Conservation (phyloP, 2,888 invertebrate species). For the Hyppa rectilinea region DNA sequence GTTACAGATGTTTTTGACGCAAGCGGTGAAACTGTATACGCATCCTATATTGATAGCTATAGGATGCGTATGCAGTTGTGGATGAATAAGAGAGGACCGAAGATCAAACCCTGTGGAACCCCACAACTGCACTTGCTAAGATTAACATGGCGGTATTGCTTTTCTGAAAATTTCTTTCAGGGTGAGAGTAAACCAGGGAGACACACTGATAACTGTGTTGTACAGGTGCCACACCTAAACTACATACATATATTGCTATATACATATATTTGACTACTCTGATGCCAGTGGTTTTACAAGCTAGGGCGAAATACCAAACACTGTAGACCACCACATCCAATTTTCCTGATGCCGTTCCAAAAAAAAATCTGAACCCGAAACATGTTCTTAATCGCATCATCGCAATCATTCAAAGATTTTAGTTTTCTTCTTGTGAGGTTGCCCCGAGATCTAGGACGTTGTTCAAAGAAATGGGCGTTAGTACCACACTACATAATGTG, state of each 20-base stretch:
- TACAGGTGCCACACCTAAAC: too few species aligned
- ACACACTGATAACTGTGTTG: background rate
- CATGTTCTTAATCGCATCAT: background rate
- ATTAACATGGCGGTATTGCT: background rate
- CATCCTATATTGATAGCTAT: too few species aligned
- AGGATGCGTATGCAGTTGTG: too few species aligned
- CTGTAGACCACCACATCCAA: background rate
- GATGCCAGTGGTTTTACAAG: background rate
- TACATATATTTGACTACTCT: too few species aligned
- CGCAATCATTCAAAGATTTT: background rate
- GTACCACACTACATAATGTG: background rate
- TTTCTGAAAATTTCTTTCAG: background rate
- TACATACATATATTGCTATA: too few species aligned
- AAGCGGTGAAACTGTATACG: conserved; percentile 1
- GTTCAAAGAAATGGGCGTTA: background rate
- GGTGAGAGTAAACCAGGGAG: background rate
- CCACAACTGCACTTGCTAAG: background rate
- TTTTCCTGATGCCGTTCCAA: background rate
- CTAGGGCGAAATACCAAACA: background rate
- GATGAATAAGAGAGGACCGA: conserved; percentile 1
- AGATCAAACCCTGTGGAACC: conserved; percentile 5
- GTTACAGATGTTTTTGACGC: background rate
- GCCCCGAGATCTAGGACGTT: background rate
- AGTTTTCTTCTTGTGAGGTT: background rate
- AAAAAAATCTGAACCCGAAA: background rate